Evolutionary conservation across 2,888 invertebrate species (phyloP), one percentile per base, ranked within the genome.

Genomic region (Acrobasis repandana): DNA sequence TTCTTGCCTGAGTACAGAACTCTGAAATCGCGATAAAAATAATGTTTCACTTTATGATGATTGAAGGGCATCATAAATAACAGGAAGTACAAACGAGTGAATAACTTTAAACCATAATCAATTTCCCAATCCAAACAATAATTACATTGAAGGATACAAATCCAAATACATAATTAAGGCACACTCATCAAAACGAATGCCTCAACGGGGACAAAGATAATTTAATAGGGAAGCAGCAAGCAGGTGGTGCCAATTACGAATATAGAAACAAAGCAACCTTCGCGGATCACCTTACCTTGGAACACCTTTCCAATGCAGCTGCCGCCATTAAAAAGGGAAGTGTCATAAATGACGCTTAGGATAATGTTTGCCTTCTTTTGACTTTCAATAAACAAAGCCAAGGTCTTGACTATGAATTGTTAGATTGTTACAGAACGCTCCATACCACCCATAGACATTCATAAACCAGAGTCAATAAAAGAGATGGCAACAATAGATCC

Each of bases 161-260:
- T 59, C 60, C 61, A 64, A 63, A 67, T n/a, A n/a, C n/a, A n/a
- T 67, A 38, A 64, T 63, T 61, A 56, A 56, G 67, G 63, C 65
- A 67, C 66, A 52, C 64, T 61, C 66, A 64, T 69, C 69, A 65
- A 70, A 71, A 70, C 61, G 63, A 64, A 64, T 58, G 62, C 64
- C 59, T 63, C 57, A 49, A 58, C 63, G 68, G 56, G 63, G 67
- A 64, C 68, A 69, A 63, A 63, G 62, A 63, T 65, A 71, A 67
- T 49, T 63, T 63, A 74, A 74, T 69, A 72, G 76, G 78, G 77
- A 79, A 80, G 73, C 74, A 66, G 16, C 61, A 58, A 61, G 80
- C 88, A 87, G 88, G 87, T 87, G 88, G 73, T 67, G 58, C 74
- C 79, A 83, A 88, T 88, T 86, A 87, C 75, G 61, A 63, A 75